phyloP scores from a whole-genome alignment of 2,797 vertebrate genomes.

The Epinephelus coioides region DNA sequence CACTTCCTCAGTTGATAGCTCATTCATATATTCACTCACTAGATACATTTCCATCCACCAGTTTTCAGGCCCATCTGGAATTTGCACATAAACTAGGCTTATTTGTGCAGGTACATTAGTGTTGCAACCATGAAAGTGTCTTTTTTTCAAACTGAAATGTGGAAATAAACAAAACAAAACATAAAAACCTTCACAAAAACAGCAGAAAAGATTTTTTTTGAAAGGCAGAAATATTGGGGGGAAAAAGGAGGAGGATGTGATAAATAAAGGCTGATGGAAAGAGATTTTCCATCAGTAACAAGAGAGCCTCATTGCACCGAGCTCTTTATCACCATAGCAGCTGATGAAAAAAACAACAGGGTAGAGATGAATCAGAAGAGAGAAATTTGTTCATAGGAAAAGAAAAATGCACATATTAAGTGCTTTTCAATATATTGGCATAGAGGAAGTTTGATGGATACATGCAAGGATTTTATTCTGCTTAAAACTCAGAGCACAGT shows the following conservation, averaged over 20 bases:
- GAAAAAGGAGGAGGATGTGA: not conserved
- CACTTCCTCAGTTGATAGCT: not conserved
- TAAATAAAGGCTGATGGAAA: too few species aligned
- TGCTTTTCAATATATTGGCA: not conserved
- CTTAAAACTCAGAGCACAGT: slow-evolving; percentile 4
- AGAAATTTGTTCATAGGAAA: not conserved
- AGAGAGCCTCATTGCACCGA: not conserved
- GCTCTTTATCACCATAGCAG: slow-evolving; percentile 22
- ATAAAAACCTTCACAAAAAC: not conserved
- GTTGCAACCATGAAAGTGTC: too few species aligned
- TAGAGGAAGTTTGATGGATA: not conserved
- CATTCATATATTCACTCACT: not conserved
- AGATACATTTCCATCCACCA: not conserved
- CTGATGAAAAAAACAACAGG: slow-evolving; percentile 23
- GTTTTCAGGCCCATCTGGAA: not conserved
- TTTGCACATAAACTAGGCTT: not conserved
- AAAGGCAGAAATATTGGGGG: not conserved
- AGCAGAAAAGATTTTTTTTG: not conserved
- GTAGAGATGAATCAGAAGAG: not conserved
- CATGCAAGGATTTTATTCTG: not conserved
- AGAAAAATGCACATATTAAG: not conserved
- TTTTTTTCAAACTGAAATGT: too few species aligned
- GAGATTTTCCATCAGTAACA: slow-evolving; percentile 14
- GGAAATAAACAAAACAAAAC: too few species aligned
- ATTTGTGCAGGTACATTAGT: too few species aligned